These are phyloP conservation scores for Thelaira solivaga DNA, from an alignment of 2,888 invertebrate species.

Conservation along the genomic window DNA sequence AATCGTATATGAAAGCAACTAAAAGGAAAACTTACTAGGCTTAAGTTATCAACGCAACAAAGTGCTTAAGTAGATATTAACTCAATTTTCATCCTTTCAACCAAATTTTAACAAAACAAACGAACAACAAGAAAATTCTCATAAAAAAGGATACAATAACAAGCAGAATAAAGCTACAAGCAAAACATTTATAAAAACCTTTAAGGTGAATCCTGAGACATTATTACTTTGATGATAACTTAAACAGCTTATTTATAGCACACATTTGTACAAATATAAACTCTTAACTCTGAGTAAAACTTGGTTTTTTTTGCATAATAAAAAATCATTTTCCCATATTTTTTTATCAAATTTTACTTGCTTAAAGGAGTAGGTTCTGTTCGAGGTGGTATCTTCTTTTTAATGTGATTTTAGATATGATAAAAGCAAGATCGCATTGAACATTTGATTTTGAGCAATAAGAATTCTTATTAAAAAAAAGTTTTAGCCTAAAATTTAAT, in stretches of 20 bases:
- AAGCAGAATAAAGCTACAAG: neutral
- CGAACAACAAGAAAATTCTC: neutral
- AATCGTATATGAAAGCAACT: slow-evolving; percentile 9
- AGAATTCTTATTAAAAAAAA: no score
- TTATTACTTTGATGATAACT: slow-evolving; percentile 33
- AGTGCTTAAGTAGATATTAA: slow-evolving; percentile 62
- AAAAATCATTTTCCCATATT: no score
- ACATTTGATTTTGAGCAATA: no score
- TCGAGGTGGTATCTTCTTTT: no score
- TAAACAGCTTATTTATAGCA: slow-evolving; percentile 12
- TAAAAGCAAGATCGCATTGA: no score
- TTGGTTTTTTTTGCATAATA: no score
- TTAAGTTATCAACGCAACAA: slow-evolving; percentile 55
- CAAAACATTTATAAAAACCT: neutral
- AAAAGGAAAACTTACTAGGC: slow-evolving; percentile 43
- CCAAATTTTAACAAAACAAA: slow-evolving; percentile 27
- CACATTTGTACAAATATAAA: neutral
- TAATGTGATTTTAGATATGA: no score
- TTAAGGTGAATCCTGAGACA: slow-evolving; percentile 13
- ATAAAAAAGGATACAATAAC: neutral
- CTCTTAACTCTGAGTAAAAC: no score
- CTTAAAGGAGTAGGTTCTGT: no score
- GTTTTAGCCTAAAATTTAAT: no score
- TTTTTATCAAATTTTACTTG: no score
- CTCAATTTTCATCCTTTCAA: slow-evolving; percentile 54